A percentile compares a stretch with the other conserved stretches of the same genome.
phyloP scores from a whole-genome alignment of 2,113 vertebrate species.

The Muntiacus reevesi region DNA sequence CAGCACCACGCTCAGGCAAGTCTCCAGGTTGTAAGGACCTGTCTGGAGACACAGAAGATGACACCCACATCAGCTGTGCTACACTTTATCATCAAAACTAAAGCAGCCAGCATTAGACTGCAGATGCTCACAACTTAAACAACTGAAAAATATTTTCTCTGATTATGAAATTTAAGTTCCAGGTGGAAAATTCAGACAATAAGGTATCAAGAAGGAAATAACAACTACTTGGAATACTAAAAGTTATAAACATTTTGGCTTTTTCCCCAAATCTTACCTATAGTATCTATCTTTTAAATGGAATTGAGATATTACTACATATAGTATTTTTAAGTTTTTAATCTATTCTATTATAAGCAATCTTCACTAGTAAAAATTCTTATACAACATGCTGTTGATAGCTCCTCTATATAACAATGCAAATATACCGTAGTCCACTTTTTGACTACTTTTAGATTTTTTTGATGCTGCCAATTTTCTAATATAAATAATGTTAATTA shows the following conservation, averaged over 20 bases:
- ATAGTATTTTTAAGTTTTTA: not conserved
- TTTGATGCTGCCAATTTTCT: not conserved
- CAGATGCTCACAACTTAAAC: not conserved
- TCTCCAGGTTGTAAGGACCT: conserved; percentile 95
- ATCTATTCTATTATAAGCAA: not conserved
- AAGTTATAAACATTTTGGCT: not conserved
- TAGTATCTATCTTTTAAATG: not conserved
- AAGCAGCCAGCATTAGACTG: not conserved
- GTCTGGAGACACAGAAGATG: conserved; percentile 78
- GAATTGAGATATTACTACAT: not conserved
- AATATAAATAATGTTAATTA: not conserved
- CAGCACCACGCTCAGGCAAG: conserved; percentile 93
- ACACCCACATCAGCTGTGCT: not conserved
- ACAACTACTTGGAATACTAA: not conserved
- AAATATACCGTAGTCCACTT: not conserved
- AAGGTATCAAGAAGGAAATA: not conserved
- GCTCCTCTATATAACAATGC: not conserved
- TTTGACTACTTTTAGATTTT: not conserved
- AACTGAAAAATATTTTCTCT: not conserved
- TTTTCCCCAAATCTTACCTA: not conserved
- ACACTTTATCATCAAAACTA: not conserved
- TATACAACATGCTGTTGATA: not conserved
- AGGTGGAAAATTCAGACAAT: not conserved
- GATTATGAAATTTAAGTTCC: not conserved
- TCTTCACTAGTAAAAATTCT: not conserved